Base-by-base conservation (phyloP, 2,113 vertebrate species). In the Tenebrosternarchus preto region DNA sequence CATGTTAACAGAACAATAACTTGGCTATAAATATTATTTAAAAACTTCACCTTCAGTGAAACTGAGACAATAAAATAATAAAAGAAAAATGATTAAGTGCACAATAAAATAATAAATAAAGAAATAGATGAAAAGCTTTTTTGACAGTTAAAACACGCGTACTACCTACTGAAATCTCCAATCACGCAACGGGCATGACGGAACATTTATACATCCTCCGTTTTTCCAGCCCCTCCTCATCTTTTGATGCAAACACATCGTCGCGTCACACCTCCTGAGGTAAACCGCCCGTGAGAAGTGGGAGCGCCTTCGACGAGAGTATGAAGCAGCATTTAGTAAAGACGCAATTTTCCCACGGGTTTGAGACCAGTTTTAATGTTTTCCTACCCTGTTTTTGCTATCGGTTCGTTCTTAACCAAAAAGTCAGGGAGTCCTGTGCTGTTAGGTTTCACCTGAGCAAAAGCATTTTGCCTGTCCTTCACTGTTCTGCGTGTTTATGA, bases 1-100 rank as follows among this genome's bases (percentile, higher is more conserved):
- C 92, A 93, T 93, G 29, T 36, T 33, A 0, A 39, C 2, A 50
- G 46, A 60, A 68, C 33, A 11, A 0, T 5, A 68, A 80, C 22
- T 17, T 31, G 15, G 11, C 2, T 17, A 4, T 66, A 50, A 15
- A 17, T 46, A 29, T 22, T 36, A 33, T 12, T 24, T 6, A 36
- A 39, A 29, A 53, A 27, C 2, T 15, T 50, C 2, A 50, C 43
- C 11, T 50, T 50, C 43, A 50, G 43, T 50, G 43, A 50, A 50
- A 50, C 43, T 50, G 9, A 50, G 11, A 9, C 12, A 12, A 50
- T 9, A 9, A 50, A 50, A 59, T 0, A 22, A 61, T 33, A 15
- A 70, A 43, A 70, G 3, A n/a, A n/a, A 25, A n/a, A 17, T 6
- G 11, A 12, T 5, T 6, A 24, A 19, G 15, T 3, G 4, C 7